Percentiles rank a stretch among this genome's conserved stretches.
phyloP scores from a whole-genome alignment of 2,797 vertebrate genomes.

The Apogon hyalosoma region DNA sequence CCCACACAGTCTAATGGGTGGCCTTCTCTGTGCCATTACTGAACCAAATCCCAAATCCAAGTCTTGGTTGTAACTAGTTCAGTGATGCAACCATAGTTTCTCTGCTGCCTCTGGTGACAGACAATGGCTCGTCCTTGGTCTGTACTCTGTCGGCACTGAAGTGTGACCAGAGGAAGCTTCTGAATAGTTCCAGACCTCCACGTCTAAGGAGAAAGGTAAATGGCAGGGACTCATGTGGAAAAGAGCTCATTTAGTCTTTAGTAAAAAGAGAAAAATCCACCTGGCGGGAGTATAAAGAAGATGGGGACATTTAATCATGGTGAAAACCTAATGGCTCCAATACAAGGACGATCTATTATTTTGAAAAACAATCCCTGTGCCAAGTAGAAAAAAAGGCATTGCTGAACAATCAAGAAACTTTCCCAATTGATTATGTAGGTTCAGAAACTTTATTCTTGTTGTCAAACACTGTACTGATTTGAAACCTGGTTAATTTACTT shows the following conservation, averaged over 20 bases:
- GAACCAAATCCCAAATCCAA: constrained; percentile 25
- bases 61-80: constrained; percentile 30
- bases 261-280: constrained; percentile 12
- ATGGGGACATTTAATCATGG: constrained; percentile 8
- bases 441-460: constrained; percentile 2
- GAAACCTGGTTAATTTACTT: no score
- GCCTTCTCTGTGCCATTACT: constrained; percentile 43
- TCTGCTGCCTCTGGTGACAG: constrained; percentile 29
- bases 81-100: constrained; percentile 44
- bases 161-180: constrained; percentile 39
- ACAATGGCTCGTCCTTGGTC: constrained; percentile 34
- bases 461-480: neutral
- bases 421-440: constrained; percentile 4
- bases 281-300: constrained; percentile 11
- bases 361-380: constrained; percentile 1
- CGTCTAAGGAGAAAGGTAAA: constrained; percentile 29
- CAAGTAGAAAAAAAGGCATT: constrained; percentile 15
- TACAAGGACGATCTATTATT: neutral
- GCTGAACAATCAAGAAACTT: constrained; percentile 19
- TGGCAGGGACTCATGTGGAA: constrained; percentile 13
- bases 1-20: constrained; percentile 40
- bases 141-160: constrained; percentile 33
- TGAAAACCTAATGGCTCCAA: constrained; percentile 3
- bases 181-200: constrained; percentile 17
- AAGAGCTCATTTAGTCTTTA: constrained; percentile 25